These are phyloP conservation scores for Lasiurus cinereus DNA, from an alignment of 2,113 vertebrate species.

Conservation along the genomic window DNA sequence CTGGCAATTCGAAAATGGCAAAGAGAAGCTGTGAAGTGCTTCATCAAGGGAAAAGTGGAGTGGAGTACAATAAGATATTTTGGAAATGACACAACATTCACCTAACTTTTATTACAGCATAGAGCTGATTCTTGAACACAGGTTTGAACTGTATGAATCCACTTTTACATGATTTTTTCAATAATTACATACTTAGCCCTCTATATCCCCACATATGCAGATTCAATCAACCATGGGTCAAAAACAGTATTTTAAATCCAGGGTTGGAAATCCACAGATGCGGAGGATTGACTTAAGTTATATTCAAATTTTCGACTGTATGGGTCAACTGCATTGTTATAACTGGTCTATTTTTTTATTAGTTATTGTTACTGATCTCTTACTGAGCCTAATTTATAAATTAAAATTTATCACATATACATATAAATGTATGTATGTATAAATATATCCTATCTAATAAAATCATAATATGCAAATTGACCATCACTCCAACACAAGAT, in stretches of 20 bases:
- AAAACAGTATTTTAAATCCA: neutral
- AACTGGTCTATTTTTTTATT: neutral
- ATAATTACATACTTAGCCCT: neutral
- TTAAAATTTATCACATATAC: neutral
- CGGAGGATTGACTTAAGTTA: neutral
- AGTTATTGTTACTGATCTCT: neutral
- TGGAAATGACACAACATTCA: neutral
- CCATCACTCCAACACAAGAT: no score
- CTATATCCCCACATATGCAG: neutral
- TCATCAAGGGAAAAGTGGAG: neutral
- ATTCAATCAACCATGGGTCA: neutral
- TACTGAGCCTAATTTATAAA: neutral
- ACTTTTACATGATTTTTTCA: neutral
- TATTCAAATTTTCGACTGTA: no score
- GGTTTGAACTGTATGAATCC: neutral
- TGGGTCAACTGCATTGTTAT: neutral
- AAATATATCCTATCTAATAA: no score
- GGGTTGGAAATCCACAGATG: neutral
- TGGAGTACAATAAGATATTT: neutral
- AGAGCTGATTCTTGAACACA: neutral
- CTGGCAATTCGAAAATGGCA: neutral
- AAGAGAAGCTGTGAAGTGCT: neutral
- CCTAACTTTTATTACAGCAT: neutral
- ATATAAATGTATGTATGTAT: neutral
- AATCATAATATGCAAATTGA: no score